These are phyloP conservation scores for Corbicula japonica DNA, from an alignment of 2,888 invertebrate genomes.

Conservation along the genomic window DNA sequence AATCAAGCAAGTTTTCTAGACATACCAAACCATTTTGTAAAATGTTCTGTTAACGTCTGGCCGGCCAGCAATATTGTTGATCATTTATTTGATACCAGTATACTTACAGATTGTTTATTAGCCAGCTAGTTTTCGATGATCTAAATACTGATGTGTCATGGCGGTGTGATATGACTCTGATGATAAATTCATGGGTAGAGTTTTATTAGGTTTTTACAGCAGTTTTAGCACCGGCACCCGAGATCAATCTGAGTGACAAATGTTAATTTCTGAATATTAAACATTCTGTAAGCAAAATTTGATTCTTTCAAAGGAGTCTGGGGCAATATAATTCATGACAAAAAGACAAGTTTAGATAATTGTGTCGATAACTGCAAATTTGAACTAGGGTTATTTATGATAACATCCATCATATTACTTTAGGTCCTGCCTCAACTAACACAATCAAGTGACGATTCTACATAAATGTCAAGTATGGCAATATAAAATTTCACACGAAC, in stretches of 20 bases:
- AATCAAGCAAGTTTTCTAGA: too few relatives aligned
- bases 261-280: conserved; percentile 56
- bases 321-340: conserved; percentile 52
- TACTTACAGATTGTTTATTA: too few relatives aligned
- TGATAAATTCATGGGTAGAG: conserved; percentile 55
- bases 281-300: conserved; percentile 41
- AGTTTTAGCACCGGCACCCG: conserved; percentile 52
- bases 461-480: conserved; percentile 39
- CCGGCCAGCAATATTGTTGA: too few relatives aligned
- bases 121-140: too few relatives aligned
- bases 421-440: conserved; percentile 13
- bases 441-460: conserved; percentile 34
- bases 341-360: conserved; percentile 46
- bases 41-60: too few relatives aligned
- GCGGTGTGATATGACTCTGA: conserved; percentile 28
- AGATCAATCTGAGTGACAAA: conserved; percentile 37
- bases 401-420: conserved; percentile 39
- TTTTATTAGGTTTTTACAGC: conserved; percentile 61
- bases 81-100: too few relatives aligned
- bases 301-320: conserved; percentile 51
- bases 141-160: conserved; percentile 47
- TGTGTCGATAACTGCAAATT: conserved; percentile 39
- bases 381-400: conserved; percentile 45
- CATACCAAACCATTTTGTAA: too few relatives aligned
- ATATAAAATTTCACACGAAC: too few relatives aligned